phyloP scores from a whole-genome alignment of 1,140 invertebrate species.

The Halyomorpha halys region DNA sequence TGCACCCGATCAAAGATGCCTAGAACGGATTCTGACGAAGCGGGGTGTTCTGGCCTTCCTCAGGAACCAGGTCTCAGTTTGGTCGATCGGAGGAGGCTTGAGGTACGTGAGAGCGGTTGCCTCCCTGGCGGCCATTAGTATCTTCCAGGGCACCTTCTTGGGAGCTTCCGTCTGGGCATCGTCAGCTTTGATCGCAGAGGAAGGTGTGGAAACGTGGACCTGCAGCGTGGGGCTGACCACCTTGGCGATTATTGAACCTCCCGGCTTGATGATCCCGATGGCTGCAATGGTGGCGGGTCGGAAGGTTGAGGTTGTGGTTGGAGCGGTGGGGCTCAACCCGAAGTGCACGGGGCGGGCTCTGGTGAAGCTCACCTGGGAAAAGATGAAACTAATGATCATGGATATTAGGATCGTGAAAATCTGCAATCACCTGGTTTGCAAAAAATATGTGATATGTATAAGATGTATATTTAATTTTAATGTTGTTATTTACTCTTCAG shows the following conservation, averaged over 20 bases:
- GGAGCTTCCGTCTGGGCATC: neutral
- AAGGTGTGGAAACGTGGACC: neutral
- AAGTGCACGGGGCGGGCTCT: neutral
- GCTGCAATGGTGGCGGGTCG: neutral
- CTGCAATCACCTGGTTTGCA: too few relatives aligned
- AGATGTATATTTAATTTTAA: too few relatives aligned
- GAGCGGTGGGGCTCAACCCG: neutral
- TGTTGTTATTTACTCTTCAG: too few relatives aligned
- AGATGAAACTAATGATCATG: too few relatives aligned
- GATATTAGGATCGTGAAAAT: too few relatives aligned
- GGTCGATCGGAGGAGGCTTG: neutral
- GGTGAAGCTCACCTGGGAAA: constrained; percentile 1
- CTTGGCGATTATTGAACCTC: neutral
- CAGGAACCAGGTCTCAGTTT: neutral
- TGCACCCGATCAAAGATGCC: too few relatives aligned
- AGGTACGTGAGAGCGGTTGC: constrained; percentile 3
- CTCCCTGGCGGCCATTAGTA: neutral
- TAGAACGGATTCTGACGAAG: too few relatives aligned
- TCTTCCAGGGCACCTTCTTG: neutral
- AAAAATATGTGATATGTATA: too few relatives aligned
- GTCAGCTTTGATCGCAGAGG: neutral
- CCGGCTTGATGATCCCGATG: neutral
- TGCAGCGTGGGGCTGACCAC: neutral
- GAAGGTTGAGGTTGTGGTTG: neutral
- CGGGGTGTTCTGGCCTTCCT: too few relatives aligned